phyloP scores from a whole-genome alignment of 2,797 vertebrate species.

The Gallirallus australis region DNA sequence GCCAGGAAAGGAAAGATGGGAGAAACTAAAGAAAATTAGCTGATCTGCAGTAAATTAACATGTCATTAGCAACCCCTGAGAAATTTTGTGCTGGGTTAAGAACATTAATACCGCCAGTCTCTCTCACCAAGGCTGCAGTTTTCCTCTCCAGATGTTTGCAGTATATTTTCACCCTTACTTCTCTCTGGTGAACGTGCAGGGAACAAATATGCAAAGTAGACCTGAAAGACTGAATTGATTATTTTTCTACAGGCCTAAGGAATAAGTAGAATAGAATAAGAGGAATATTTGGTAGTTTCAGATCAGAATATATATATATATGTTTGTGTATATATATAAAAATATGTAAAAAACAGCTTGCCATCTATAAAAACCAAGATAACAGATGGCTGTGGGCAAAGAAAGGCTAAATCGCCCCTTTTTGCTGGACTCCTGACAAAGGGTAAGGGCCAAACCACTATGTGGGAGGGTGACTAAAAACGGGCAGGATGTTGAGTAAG shows the following conservation, averaged over 20 bases:
- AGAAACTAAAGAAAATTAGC: background rate
- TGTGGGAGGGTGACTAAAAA: background rate
- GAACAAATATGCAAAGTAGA: background rate
- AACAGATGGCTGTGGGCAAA: background rate
- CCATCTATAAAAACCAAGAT: background rate
- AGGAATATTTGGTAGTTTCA: background rate
- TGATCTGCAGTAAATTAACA: background rate
- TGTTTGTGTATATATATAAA: no score
- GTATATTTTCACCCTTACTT: background rate
- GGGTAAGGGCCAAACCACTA: background rate
- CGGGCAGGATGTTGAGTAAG: background rate
- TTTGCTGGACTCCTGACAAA: background rate
- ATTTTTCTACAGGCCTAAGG: background rate
- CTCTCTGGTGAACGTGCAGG: background rate
- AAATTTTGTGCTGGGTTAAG: background rate
- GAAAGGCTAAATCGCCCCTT: background rate
- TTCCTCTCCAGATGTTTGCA: background rate
- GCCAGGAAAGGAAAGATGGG: background rate
- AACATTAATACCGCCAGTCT: background rate
- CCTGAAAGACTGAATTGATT: background rate
- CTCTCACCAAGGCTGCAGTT: background rate
- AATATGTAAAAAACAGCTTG: background rate
- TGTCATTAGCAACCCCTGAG: background rate
- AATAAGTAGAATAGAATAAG: background rate
- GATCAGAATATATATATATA: background rate